Evolutionary conservation across 2,888 invertebrate species (phyloP), one percentile per base, ranked within the genome.

Genomic region (Drosophila borborema): DNA sequence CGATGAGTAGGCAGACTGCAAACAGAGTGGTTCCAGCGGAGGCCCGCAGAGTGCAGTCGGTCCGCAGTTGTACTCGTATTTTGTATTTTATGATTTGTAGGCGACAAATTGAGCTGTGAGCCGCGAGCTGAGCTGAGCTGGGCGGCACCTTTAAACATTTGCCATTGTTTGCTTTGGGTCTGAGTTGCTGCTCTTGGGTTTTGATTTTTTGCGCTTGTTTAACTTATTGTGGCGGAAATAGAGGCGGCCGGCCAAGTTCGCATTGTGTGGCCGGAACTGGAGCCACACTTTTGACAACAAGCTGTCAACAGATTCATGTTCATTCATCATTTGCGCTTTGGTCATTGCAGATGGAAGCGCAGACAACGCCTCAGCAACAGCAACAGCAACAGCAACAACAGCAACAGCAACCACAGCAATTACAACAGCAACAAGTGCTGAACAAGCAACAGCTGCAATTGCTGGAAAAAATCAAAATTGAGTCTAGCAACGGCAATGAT

Each of bases 331-430:
- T 91, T 77, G 80, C 68, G 75, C 64, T 76, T 90, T 81, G 90
- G 64, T 54, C 86, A 81, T 92, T 91, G 89, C 91, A 92, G 92
- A 92, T 92, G 92, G 93, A 92, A 91, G 77, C 85, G 80, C 92
- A 91, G 84, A 74, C 91, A 64, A 88, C 91, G 74, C 85, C 91
- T 69, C 92, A 91, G 68, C 74, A 74, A 14, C 78, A 75, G 46
- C 86, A 76, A 46, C 86, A 60, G 16, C 83, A 86, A 34, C 82
- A 76, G 43, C 86, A 60, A 12, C 83, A 86, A 34, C 82, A 65
- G 31, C 81, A 81, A 9, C 87, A 85, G 20, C 91, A 87, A 18
- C 90, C 38, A 81, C 89, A 66, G 7, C 56, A 43, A n/a, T n/a
- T n/a, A n/a, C n/a, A n/a, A 18, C 59, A 41, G 28, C 86, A 88